phyloP scores from a whole-genome alignment of 1,140 invertebrate genomes.

The Spodoptera frugiperda region DNA sequence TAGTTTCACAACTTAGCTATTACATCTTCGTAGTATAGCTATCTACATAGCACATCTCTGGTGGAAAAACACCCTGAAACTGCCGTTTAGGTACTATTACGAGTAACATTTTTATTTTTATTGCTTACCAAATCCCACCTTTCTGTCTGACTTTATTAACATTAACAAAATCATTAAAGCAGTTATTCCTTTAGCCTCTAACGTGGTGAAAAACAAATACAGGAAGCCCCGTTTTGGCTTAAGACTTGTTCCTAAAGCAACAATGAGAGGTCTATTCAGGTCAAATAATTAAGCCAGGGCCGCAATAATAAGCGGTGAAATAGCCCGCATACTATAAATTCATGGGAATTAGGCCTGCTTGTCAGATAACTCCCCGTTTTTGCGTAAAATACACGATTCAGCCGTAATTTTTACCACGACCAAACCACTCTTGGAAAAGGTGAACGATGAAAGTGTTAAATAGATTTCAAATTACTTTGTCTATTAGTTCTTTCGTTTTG shows the following conservation, averaged over 20 bases:
- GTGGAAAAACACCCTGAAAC: too few species aligned
- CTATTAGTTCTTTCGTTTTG: not conserved
- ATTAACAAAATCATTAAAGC: too few species aligned
- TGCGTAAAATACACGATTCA: constrained; percentile 33
- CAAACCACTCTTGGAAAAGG: constrained; percentile 10
- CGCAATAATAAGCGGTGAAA: constrained; percentile 39
- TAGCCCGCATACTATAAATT: constrained; percentile 52
- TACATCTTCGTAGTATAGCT: too few species aligned
- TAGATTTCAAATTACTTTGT: constrained; percentile 39
- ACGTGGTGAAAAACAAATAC: too few species aligned
- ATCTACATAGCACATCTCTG: too few species aligned
- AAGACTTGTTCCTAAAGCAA: constrained; percentile 9
- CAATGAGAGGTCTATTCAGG: constrained; percentile 16
- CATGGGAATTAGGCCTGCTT: constrained; percentile 50
- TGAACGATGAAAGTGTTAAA: constrained; percentile 34
- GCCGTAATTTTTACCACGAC: constrained; percentile 22
- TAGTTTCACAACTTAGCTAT: too few species aligned
- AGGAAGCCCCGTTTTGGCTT: not conserved
- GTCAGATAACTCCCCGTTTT: constrained; percentile 48
- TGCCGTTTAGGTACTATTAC: too few species aligned
- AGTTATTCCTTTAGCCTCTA: too few species aligned
- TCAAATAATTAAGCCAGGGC: constrained; percentile 47
- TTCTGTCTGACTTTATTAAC: too few species aligned
- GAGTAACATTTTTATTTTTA: too few species aligned
- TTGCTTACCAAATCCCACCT: too few species aligned